Evolutionary conservation across 1,140 invertebrate genomes (phyloP), one percentile per base, ranked within the genome.

Genomic region (Heliconius himera): DNA sequence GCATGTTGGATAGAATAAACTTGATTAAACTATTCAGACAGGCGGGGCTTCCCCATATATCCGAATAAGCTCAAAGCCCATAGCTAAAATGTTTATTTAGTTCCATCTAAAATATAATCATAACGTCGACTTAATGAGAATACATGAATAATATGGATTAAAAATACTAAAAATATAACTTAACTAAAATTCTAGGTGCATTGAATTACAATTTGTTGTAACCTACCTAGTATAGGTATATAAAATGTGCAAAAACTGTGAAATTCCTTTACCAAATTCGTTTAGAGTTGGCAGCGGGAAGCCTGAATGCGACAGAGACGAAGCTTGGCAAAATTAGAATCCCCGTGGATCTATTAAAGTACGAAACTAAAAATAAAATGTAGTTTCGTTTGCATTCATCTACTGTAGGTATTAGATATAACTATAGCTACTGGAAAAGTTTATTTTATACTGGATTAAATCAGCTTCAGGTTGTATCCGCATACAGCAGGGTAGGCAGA

Each of bases 281-380:
- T 76, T 76, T 70, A 70, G 41, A 76, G 38, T 76, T 76, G 60
- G 46, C 60, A 70, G 38, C 56, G 26, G 36, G 41, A 76, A 46
- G 66, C 38, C 66, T 76, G 74, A 76, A 76, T 70, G 36, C 33
- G 38, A 76, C 60, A 41, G 74, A 60, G 56, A 76, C 74, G 74
- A 16, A 54, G 56, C 74, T 66, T 51, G 74, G 38, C 54, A 38
- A 76, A 54, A 76, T 76, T 76, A 66, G 29, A 66, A 76, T 66
- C 56, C 54, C 29, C 20, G 33, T 16, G 54, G n/a, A 66, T 76
- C 74, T 76, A 76, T 76, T 66, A 66, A 66, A 66, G 49, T 75
- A 33, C n/a, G 54, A 56, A 54, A 38, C 20, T 54, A 60, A 22
- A 49, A 60, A 75, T 75, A 75, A 76, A 66, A 76, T 76, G 11